Conservation (phyloP, 2,113 vertebrate genomes). For the Chunga burmeisteri region DNA sequence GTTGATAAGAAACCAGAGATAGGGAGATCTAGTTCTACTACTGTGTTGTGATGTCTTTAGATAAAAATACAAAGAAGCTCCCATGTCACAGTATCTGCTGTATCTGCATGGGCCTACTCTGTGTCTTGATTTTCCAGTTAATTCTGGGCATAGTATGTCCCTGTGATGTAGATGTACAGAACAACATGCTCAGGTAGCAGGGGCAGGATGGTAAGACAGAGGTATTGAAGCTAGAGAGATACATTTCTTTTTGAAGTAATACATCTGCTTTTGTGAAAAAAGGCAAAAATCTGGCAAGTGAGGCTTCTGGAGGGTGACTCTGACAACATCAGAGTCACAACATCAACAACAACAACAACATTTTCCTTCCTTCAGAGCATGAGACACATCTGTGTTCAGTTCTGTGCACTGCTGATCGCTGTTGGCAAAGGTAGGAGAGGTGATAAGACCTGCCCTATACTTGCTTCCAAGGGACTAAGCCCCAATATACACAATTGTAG, state of each 20-base stretch:
- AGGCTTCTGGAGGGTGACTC: not conserved
- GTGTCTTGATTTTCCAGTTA: not conserved
- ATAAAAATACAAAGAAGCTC: not conserved
- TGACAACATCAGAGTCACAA: not conserved
- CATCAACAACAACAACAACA: too few relatives aligned
- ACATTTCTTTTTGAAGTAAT: not conserved
- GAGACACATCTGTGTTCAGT: not conserved
- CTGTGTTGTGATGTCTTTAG: not conserved
- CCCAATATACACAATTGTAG: not conserved
- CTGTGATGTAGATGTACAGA: not conserved
- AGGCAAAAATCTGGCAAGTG: not conserved
- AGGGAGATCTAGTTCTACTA: not conserved
- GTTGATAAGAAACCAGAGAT: not conserved
- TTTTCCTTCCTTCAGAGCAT: not conserved
- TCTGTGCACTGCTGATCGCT: fast-evolving
- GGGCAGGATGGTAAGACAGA: not conserved
- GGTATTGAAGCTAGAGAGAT: not conserved
- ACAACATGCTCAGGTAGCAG: not conserved
- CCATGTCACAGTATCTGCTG: not conserved
- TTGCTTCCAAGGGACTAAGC: not conserved
- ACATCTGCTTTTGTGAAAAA: not conserved
- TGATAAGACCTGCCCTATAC: not conserved
- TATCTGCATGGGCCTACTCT: not conserved
- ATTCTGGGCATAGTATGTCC: not conserved
- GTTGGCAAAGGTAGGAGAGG: not conserved